Base-by-base conservation (phyloP, 2,797 vertebrate genomes). In the Argyrosomus regius region DNA sequence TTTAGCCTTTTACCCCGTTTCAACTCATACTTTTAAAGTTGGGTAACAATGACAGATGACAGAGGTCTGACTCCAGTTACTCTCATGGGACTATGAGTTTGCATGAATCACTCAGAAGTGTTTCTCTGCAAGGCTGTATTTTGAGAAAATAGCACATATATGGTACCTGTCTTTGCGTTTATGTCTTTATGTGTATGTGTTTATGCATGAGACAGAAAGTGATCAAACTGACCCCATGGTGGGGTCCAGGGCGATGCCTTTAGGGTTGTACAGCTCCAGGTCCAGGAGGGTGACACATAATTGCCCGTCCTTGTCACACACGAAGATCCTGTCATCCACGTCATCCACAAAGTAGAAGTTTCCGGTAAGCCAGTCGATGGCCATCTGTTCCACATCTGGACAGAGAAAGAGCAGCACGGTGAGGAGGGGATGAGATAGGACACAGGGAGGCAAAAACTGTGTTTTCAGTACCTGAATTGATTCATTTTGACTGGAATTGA, bases 341-440 rank as follows among this genome's bases (percentile, higher is more conserved):
- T 98, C 97, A 75, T 99, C 98, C 91, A 98, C 98, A 50, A 99
- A 99, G 94, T 99, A 99, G 95, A 99, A 97, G 95, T 99, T 99
- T 90, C 98, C 98, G 0, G 98, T 99, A 71, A 99, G 96, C 98
- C 98, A 99, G 92, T 99, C 98, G 0, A 99, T 97, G 56, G 98
- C 98, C 97, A 99, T 99, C 95, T 99, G 98, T 84, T 98, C 97
- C 87, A 99, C 98, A 49, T 98, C 98, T 99, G 91, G 64, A 89
- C 18, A 13, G 59, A 85, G 67, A 80, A 41, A 72, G 16, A 14
- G 48, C 0, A 14, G 10, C 43, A 49, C 39, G 59, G 22, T 31
- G 70, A 53, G 74, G 43, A 62, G 39, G n/a, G 71, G 52, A 56
- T 65, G 7, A 58, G 39, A 61, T 22, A n/a, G 46, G 78, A 80